Base-by-base conservation (phyloP, 2,113 vertebrate genomes). In the Tretioscincus oriximinensis region DNA sequence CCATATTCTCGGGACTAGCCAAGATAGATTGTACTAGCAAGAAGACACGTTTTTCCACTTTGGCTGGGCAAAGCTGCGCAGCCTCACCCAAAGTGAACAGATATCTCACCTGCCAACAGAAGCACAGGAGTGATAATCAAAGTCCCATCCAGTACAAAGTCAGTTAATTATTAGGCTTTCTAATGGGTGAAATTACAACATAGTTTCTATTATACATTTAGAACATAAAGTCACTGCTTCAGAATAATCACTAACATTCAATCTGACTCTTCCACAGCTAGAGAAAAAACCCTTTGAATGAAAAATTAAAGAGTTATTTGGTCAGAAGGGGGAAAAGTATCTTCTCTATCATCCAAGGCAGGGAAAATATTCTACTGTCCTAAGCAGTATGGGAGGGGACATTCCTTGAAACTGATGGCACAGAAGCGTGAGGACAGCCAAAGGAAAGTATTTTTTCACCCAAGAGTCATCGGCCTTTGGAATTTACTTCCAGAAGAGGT, bases 1-100 rank as follows among this genome's bases (percentile, higher is more conserved):
- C 91, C 22, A 77, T 1, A 8, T 88, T 91, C 35, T 89, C 84
- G 67, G 95, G 85, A 24, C 94, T 75, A 20, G 96, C 97, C 83
- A 99, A 91, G 47, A 99, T 94, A 69, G 97, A 99, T 65, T 98
- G 97, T 51, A 99, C 94, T 73, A 99, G 81, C n/a, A 99, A 94
- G 76, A 98, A 96, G 21, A 96, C 81, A 75, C 88, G 92, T 64
- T 97, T 96, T 66, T 92, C 91, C 60, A 98, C 96, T 86, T 87
- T 94, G 67, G 95, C 87, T 10, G 98, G 98, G 90, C 97, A 98
- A 70, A 97, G 93, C 65, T 99, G 96, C 0, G 97, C 97, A 0
- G 95, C 89, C 24, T 96, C 96, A 0, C 98, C 98, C 88, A 99
- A 87, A 31, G 96, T 97, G 90, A 97, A 98, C 78, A 99, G 95